Conservation (phyloP, 2,888 invertebrate species). For the Lithophane socia region DNA sequence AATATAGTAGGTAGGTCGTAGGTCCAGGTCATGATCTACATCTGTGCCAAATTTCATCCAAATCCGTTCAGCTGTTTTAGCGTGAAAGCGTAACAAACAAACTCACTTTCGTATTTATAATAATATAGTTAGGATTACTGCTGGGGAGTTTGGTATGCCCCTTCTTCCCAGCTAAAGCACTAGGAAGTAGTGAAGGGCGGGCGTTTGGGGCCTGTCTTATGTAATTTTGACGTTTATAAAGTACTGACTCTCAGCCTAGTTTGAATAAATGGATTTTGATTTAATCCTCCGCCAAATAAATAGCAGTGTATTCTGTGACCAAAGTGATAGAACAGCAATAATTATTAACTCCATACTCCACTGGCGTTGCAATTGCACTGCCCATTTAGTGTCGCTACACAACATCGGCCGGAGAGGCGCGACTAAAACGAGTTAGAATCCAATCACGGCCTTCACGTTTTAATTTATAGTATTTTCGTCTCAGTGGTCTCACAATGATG, state of each 20-base stretch:
- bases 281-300: not conserved
- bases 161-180: not conserved
- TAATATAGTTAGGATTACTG: not conserved
- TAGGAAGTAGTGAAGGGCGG: not conserved
- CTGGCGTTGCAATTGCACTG: slow-evolving; percentile 6
- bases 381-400: not conserved
- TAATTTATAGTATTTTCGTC: not conserved
- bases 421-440: not conserved
- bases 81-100: too few species aligned
- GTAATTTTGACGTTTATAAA: not conserved
- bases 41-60: too few species aligned
- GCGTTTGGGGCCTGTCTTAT: not conserved
- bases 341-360: not conserved
- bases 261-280: not conserved
- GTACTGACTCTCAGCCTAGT: not conserved
- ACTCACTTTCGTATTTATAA: too few species aligned
- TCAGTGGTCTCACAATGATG: too few species aligned
- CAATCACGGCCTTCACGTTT: slow-evolving; percentile 2
- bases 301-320: not conserved
- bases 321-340: not conserved
- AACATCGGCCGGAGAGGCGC: not conserved
- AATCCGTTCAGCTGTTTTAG: too few species aligned
- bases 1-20: too few species aligned
- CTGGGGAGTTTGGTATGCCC: not conserved
- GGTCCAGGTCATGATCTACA: too few species aligned